Evolutionary conservation across 2,113 vertebrate genomes (phyloP).

Genomic region (Protobothrops flavoviridis): DNA sequence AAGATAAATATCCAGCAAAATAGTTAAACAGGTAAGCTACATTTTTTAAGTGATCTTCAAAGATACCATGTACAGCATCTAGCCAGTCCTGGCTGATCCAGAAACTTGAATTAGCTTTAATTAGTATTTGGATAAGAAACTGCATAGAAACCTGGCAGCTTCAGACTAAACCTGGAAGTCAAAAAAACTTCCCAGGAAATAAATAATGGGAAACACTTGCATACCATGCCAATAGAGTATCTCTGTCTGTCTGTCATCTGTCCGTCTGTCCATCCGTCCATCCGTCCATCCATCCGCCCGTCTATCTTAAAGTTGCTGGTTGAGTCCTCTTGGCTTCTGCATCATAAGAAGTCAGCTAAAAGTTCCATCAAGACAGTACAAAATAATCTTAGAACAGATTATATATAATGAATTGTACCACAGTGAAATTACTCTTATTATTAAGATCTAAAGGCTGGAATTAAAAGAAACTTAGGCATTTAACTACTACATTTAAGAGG

Average conservation of each 20-base stretch:
- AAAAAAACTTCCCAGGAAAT: background rate
- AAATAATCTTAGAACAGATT: background rate
- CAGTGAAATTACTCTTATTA: background rate
- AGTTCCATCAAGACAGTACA: background rate
- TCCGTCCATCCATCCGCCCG: too few relatives aligned
- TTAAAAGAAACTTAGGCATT: background rate
- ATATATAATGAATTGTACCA: background rate
- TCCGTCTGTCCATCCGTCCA: rapidly evolving
- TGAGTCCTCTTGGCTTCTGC: background rate
- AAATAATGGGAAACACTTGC: background rate
- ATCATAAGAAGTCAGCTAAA: background rate
- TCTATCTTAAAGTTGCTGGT: background rate
- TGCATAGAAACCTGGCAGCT: background rate
- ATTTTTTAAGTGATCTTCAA: background rate
- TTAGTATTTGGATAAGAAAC: background rate
- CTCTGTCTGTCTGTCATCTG: background rate
- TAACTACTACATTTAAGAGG: background rate
- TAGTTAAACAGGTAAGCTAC: background rate
- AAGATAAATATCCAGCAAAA: background rate
- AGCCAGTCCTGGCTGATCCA: background rate
- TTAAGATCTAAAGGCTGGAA: background rate
- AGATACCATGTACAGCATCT: background rate
- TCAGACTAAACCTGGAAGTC: background rate
- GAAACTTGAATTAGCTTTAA: background rate
- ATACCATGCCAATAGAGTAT: background rate